These are phyloP conservation scores for Portevinia maculata DNA, from an alignment of 2,888 invertebrate genomes.

Conservation along the genomic window DNA sequence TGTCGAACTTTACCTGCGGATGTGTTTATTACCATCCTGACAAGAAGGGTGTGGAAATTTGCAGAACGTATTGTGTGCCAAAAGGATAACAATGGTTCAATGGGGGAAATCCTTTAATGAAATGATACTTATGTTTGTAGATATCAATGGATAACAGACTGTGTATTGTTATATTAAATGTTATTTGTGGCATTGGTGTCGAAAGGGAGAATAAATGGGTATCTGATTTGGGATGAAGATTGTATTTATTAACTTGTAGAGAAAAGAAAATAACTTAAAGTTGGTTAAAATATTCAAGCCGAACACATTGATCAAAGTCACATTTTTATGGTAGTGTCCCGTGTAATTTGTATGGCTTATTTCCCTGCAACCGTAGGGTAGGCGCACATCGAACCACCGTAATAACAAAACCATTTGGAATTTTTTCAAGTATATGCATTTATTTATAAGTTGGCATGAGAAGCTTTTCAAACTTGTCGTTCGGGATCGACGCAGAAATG, in stretches of 20 bases:
- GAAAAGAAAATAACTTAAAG: background rate
- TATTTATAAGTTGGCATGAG: too few relatives aligned
- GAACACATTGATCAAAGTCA: background rate
- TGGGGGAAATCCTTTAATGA: slow-evolving; percentile 69
- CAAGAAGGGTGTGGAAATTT: slow-evolving; percentile 65
- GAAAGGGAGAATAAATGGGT: background rate
- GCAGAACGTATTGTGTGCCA: slow-evolving; percentile 58
- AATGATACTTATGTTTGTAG: slow-evolving; percentile 63
- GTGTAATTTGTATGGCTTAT: too few relatives aligned
- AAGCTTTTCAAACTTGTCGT: too few relatives aligned
- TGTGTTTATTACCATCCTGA: slow-evolving; percentile 69
- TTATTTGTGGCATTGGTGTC: slow-evolving; percentile 50
- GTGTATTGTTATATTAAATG: slow-evolving; percentile 66
- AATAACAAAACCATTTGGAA: too few relatives aligned
- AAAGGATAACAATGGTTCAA: slow-evolving; percentile 57
- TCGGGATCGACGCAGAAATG: too few relatives aligned
- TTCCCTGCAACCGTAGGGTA: too few relatives aligned
- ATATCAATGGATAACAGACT: slow-evolving; percentile 44
- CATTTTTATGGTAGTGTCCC: too few relatives aligned
- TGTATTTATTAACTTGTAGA: slow-evolving; percentile 26
- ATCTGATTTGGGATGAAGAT: slow-evolving; percentile 53
- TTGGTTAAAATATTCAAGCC: background rate
- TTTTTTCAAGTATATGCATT: too few relatives aligned
- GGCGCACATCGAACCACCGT: too few relatives aligned
- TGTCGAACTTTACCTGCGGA: slow-evolving; percentile 65